Evolutionary conservation across 2,797 vertebrate genomes (phyloP), one percentile per base, ranked within the genome.

Genomic region (Cuniculus paca): DNA sequence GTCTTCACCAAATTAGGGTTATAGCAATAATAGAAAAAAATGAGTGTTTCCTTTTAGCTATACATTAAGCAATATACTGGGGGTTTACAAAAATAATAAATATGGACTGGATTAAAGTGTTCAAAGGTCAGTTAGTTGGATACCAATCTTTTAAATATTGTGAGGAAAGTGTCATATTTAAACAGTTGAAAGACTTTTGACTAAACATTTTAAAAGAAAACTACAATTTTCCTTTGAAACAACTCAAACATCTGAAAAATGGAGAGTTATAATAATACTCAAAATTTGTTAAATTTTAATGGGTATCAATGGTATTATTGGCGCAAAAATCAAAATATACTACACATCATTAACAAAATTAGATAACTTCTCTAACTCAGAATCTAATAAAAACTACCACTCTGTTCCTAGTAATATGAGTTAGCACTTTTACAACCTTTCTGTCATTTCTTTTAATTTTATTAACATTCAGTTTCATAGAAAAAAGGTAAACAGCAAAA

Each of bases 61-160:
- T 31, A 58, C 34, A 77, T 11, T 58, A 22, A 93, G 72, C 75
- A 34, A 63, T 26, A 63, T 26, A 56, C 1, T 88, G 83, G 79
- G 5, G 42, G 0, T 3, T 86, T 92, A 88, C 1, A 93, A 39
- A n/a, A 28, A 80, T 28, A 45, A 45, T 45, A 17, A 45, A 75
- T 12, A 22, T 26, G 63, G 50, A 31, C 5, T 75, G 6, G 17
- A 24, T 61, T 16, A 95, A 9, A 42, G 22, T 9, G 2, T 85
- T 74, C 68, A n/a, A 1, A 81, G 36, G 80, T 86, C 24, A 81
- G 88, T 97, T 93, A 78, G 19, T 89, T 88, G 11, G 36, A 91
- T 65, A 39, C 5, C 3, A 54, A 63, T 34, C 50, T 93, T 88
- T 34, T 91, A 91, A 91, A 93, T 91, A 87, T 88, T 95, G 54